Evolutionary conservation across 30 jellyfish, hydroid and myxozoan genomes (phyloP), one percentile per base, ranked within the genome.

Genomic region (Nemopilema nomurai): DNA sequence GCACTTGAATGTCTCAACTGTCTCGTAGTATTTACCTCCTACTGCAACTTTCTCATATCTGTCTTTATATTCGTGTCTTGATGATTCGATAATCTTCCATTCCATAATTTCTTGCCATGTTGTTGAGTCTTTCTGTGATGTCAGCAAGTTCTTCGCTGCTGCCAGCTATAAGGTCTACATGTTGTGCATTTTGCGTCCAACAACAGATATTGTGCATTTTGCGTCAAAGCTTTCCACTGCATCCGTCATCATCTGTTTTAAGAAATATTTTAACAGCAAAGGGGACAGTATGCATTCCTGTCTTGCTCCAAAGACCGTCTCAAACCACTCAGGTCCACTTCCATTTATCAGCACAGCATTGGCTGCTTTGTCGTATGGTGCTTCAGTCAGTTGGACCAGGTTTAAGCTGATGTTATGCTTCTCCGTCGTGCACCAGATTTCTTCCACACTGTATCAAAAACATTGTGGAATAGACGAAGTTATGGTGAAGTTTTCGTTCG

Each of bases 371-470:
- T n/a, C n/a, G n/a, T n/a, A n/a, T n/a, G n/a, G n/a, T n/a, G n/a
- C n/a, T n/a, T n/a, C n/a, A n/a, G n/a, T n/a, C n/a, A n/a, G n/a
- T n/a, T n/a, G n/a, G n/a, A n/a, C n/a, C n/a, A n/a, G n/a, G n/a
- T n/a, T n/a, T n/a, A n/a, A n/a, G n/a, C n/a, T n/a, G n/a, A n/a
- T n/a, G n/a, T n/a, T n/a, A n/a, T n/a, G n/a, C n/a, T n/a, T n/a
- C n/a, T n/a, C n/a, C n/a, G n/a, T n/a, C n/a, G n/a, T n/a, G n/a
- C n/a, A n/a, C n/a, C n/a, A n/a, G 57, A 6, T 41, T 41, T 3
- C 57, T 67, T 21, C 86, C 86, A 68, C 84, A 51, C 57, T 67
- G 49, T 62, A 22, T 62, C 75, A 25, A 78, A 53, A 18, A 67
- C 67, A 26, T 41, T 64, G 49, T 57, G 74, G 24, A 75, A 74